These are phyloP conservation scores for Nyctalus aviator DNA, from an alignment of 2,797 vertebrate genomes.

Conservation along the genomic window DNA sequence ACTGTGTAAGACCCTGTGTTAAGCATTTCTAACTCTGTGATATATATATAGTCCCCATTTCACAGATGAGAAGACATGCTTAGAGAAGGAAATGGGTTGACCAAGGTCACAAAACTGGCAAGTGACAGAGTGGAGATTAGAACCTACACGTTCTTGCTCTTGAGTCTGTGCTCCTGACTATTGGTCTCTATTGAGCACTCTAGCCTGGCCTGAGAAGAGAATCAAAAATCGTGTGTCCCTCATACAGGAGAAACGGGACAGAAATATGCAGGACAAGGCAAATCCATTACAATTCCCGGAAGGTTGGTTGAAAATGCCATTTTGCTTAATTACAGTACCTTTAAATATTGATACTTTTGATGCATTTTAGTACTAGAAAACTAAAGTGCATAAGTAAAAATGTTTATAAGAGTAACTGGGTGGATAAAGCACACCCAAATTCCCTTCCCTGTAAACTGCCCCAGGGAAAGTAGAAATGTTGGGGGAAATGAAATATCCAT, in stretches of 20 bases:
- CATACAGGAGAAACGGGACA: not conserved
- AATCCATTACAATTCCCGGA: not conserved
- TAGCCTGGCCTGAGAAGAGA: not conserved
- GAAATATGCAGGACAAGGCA: not conserved
- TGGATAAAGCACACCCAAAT: conserved; percentile 30
- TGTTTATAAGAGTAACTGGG: conserved; percentile 23
- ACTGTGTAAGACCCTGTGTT: not conserved
- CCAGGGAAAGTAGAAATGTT: not conserved
- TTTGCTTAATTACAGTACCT: conserved; percentile 1
- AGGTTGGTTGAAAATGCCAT: conserved; percentile 28
- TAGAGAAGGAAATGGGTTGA: not conserved
- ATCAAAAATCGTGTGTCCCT: not conserved
- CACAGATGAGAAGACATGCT: conserved; percentile 19
- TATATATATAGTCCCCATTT: not conserved
- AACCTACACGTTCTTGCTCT: not conserved
- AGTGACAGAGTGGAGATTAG: not conserved
- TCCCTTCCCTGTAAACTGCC: conserved; percentile 18
- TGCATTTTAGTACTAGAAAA: conserved; percentile 28
- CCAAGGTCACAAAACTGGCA: not conserved
- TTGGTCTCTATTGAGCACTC: not conserved
- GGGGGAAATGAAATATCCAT: not conserved
- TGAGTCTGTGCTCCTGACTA: not conserved
- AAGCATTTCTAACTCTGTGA: not conserved
- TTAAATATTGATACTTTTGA: conserved; percentile 20
- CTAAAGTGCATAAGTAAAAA: conserved; percentile 50